Base-by-base conservation (phyloP, 2,888 invertebrate genomes). In the Clanis bilineata region DNA sequence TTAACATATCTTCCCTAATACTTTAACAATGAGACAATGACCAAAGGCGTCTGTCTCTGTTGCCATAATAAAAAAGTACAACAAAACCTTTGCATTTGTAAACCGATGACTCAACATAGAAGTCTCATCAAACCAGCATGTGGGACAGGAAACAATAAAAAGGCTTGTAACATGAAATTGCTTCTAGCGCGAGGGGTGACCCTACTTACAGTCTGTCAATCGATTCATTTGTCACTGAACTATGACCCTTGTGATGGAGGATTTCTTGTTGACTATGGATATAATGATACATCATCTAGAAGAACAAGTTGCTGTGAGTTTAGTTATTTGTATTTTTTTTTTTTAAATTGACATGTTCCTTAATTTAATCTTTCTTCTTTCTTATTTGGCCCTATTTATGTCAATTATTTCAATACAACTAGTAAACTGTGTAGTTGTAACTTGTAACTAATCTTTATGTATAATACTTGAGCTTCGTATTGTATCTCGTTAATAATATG, bases 81-180 rank as follows among this genome's bases (percentile, higher is more conserved):
- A 21, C 15, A 22, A 22, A 44, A 10, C 12, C 12, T 7, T 10
- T 21, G 21, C 1, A 43, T 9, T 15, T 12, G 12, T 10, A n/a
- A 44, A 22, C 44, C 22, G 25, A 23, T 45, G 23, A 45, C 45
- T 23, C 45, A 23, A 22, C 60, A 63, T 60, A 66, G 23, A 60
- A 61, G 12, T 22, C 44, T 44, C 65, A 62, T 66, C 65, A 67
- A 66, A 65, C 66, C 62, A 61, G 64, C 64, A 61, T 57, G 58
- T 64, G 66, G 64, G 64, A 65, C 62, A 55, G 59, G 60, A 60
- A 60, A 60, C 59, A 63, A 62, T 65, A 65, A 65, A 64, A 65
- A 65, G 5, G 62, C 58, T 56, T 64, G 59, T 58, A 59, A 70
- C 68, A 71, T 64, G 64, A 64, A 68, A 70, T 70, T 68, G 69